A percentile compares a stretch with the other conserved stretches of the same genome.
Evolutionary conservation across 2,797 vertebrate species (phyloP).

Genomic region (Capromys pilorides): DNA sequence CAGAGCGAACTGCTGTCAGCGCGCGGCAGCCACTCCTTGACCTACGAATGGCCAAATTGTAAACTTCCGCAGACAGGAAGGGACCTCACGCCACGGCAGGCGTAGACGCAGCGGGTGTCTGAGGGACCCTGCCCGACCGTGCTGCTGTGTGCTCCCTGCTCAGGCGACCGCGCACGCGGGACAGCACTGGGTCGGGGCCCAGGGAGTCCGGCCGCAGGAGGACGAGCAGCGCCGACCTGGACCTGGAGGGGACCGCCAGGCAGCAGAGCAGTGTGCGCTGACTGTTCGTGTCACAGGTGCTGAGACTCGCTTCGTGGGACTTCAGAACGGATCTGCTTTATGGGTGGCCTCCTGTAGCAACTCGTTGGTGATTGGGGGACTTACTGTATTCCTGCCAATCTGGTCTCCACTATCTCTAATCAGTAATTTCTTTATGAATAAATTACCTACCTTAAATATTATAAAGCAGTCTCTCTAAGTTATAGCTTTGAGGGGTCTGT

Average conservation of each 20-base stretch:
- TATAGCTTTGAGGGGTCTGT: neutral
- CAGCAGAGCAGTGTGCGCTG: neutral
- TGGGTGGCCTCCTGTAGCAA: neutral
- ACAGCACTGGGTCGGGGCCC: neutral
- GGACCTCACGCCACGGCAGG: neutral
- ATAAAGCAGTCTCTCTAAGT: conserved; percentile 21
- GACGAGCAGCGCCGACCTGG: neutral
- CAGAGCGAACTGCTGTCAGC: neutral
- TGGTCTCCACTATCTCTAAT: conserved; percentile 30
- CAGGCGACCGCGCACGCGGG: too few species aligned
- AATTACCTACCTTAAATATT: conserved; percentile 19
- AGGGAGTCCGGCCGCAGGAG: neutral
- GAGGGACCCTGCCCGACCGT: fast-evolving
- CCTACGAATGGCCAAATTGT: neutral
- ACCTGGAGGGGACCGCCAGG: neutral
- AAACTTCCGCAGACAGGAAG: neutral
- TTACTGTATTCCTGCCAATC: neutral
- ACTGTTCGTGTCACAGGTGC: neutral
- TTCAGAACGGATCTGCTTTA: neutral
- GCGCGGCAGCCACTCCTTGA: neutral
- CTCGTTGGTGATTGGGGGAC: neutral
- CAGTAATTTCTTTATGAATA: conserved; percentile 49
- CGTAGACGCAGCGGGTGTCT: neutral
- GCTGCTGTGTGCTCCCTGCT: neutral
- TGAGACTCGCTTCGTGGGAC: neutral